Percentiles rank a stretch among this genome's conserved stretches.
Conservation (phyloP, 2,888 invertebrate species). For the Galeruca laticollis region DNA sequence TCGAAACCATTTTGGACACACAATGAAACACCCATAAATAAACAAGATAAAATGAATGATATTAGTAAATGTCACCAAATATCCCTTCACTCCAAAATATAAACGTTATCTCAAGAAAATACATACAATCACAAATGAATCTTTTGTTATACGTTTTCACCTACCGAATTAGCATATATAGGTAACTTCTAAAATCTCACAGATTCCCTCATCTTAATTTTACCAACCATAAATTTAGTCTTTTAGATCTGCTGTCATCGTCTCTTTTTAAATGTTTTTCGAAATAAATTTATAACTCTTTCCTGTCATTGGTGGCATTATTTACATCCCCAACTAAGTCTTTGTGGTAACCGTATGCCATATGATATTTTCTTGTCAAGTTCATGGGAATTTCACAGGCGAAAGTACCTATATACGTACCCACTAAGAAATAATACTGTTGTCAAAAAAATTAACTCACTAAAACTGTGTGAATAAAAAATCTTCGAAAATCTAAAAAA, state of each 20-base stretch:
- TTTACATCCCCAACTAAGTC: constrained; percentile 43
- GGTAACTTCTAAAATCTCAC: constrained; percentile 35
- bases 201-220: constrained; percentile 41
- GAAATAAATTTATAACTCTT: constrained; percentile 47
- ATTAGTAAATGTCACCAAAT: constrained; percentile 6
- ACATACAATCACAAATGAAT: not conserved
- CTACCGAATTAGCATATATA: constrained; percentile 35
- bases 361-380: constrained; percentile 25
- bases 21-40: too few relatives aligned
- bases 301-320: constrained; percentile 45
- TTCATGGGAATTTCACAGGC: constrained; percentile 13
- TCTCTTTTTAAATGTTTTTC: constrained; percentile 33
- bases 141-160: constrained; percentile 8
- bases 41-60: not conserved
- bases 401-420: not conserved
- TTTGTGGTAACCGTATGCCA: constrained; percentile 39
- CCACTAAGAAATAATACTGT: not conserved
- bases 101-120: not conserved
- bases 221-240: constrained; percentile 40
- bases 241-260: constrained; percentile 38
- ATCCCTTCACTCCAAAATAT: not conserved
- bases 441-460: too few relatives aligned
- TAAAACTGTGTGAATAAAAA: too few relatives aligned
- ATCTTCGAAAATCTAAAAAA: too few relatives aligned
- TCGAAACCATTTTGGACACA: too few relatives aligned